Percentiles rank a stretch among this genome's conserved stretches.
Conservation (phyloP, 2,888 invertebrate species). For the Subacronicta megacephala region DNA sequence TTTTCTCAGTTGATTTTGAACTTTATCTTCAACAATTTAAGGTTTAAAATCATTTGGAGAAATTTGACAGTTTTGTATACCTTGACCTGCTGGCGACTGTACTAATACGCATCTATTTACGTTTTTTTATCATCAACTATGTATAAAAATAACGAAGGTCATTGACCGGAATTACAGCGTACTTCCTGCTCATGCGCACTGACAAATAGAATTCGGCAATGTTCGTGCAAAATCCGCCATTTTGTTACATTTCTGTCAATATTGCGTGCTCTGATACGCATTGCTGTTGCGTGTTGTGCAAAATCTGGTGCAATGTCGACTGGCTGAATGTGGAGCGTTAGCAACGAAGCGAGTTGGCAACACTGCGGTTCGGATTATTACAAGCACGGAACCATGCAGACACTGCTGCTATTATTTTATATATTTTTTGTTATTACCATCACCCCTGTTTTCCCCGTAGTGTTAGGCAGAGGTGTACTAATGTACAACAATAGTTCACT, state of each 20-base stretch:
- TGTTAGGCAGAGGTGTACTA: too few species aligned
- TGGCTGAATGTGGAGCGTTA: not conserved
- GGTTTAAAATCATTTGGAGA: too few species aligned
- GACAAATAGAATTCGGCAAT: slow-evolving; percentile 31
- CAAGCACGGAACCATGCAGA: not conserved
- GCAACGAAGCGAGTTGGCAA: not conserved
- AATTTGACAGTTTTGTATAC: too few species aligned
- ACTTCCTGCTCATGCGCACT: slow-evolving; percentile 24
- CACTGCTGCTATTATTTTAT: too few species aligned
- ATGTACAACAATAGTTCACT: too few species aligned
- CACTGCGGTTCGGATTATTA: not conserved
- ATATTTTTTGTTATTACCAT: too few species aligned
- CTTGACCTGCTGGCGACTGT: too few species aligned
- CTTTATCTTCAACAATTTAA: too few species aligned
- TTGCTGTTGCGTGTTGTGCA: slow-evolving; percentile 22
- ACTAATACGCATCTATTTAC: too few species aligned
- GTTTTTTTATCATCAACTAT: not conserved
- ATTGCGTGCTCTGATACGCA: slow-evolving; percentile 31
- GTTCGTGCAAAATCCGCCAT: slow-evolving; percentile 25
- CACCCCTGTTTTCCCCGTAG: too few species aligned
- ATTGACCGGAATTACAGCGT: slow-evolving; percentile 27
- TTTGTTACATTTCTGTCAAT: slow-evolving; percentile 36
- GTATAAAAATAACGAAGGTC: slow-evolving; percentile 16
- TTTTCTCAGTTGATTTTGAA: too few species aligned
- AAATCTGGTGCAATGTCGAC: slow-evolving; percentile 32